Evolutionary conservation across 2,888 invertebrate genomes (phyloP).

Genomic region (Dryococelus australis): DNA sequence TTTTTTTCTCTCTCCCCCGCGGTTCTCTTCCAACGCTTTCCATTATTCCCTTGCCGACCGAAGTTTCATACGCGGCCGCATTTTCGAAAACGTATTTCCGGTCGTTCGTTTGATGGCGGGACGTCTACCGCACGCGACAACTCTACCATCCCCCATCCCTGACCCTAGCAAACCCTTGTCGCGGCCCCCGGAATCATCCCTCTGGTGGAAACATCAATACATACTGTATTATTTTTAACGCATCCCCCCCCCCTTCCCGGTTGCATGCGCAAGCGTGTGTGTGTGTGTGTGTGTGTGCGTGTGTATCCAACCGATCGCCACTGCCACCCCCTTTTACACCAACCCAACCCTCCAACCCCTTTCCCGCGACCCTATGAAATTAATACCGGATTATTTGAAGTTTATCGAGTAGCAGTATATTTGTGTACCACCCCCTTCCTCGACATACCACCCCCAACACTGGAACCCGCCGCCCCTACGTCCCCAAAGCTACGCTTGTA

Average conservation of each 20-base stretch:
- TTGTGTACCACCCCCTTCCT: not conserved
- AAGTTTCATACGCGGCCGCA: not conserved
- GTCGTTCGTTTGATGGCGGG: slow-evolving; percentile 22
- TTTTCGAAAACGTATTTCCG: slow-evolving; percentile 12
- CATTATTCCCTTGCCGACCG: slow-evolving; percentile 32
- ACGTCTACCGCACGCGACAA: slow-evolving; percentile 19
- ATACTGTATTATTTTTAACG: slow-evolving; percentile 37
- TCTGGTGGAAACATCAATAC: slow-evolving; percentile 35
- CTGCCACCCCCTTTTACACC: slow-evolving; percentile 24
- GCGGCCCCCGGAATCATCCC: not conserved
- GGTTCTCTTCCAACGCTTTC: slow-evolving; percentile 31
- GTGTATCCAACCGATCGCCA: not conserved
- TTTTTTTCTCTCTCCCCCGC: not conserved
- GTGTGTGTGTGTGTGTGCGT: not conserved
- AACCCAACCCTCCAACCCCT: slow-evolving; percentile 28
- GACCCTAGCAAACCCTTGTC: not conserved
- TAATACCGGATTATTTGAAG: slow-evolving; percentile 43
- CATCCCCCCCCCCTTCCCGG: not conserved
- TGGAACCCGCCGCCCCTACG: not conserved
- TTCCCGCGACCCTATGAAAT: slow-evolving; percentile 33
- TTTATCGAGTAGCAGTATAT: slow-evolving; percentile 35
- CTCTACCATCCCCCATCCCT: slow-evolving; percentile 22
- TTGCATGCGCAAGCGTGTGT: not conserved
- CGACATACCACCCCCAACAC: slow-evolving; percentile 4
- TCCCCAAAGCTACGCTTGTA: slow-evolving; percentile 33